Evolutionary conservation across 2,797 vertebrate genomes (phyloP), one percentile per base, ranked within the genome.

Genomic region (Poecilia wingei): DNA sequence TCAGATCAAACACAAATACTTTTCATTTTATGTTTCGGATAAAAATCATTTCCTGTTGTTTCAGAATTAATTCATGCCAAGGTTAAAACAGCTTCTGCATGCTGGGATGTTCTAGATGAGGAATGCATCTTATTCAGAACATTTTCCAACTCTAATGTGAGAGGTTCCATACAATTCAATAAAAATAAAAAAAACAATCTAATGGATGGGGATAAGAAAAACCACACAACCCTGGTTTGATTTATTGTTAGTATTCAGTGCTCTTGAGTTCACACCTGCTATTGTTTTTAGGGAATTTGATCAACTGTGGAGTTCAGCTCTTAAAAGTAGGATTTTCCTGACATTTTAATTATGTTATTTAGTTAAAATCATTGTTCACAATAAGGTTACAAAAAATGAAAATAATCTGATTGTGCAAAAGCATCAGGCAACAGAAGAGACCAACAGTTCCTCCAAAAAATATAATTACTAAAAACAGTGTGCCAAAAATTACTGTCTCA

Each of bases 1-100:
- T 73, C 78, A 75, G 77, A 76, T 66, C 31, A 33, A 33, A 61
- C 59, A 61, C 31, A 8, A 18, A 9, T 66, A 9, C 13, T 20
- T 36, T 36, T 36, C 28, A 36, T 36, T 39, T 39, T 3, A 18
- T 39, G 7, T 7, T 18, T 9, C 0, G 18, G 2, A 36, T 39
- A 66, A 66, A 66, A 22, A 66, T 36, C 16, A 3, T 36, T 43
- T 41, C 39, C 64, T 25, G 39, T 43, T 12, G n/a, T 66, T 25
- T 25, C 20, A 41, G 39, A 25, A 25, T 41, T 39, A 66, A 9
- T 22, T 39, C 20, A 66, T 28, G 36, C 3, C 7, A 25, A 22
- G 7, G 20, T 61, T 61, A 18, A 61, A 61, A 33, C 14, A 61
- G 7, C 5, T 7, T n/a, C 18, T 66, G 16, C 61, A 53, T 53